Evolutionary conservation across 2,113 vertebrate genomes (phyloP).

Genomic region (Calidris pugnax): DNA sequence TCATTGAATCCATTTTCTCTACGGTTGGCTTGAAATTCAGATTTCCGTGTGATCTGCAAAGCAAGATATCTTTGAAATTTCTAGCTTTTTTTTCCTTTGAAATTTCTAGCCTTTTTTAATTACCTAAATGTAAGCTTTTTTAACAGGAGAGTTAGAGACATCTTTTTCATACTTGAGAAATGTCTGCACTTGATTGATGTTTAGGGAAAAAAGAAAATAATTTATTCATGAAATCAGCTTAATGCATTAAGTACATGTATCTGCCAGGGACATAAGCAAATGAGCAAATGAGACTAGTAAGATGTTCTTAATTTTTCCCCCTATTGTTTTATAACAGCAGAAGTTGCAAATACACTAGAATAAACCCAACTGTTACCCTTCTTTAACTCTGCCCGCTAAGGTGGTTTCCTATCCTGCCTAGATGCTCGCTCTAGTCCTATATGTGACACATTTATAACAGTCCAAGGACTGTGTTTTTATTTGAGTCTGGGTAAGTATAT

Average conservation of each 20-base stretch:
- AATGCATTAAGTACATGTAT: neutral
- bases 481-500: neutral
- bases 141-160: neutral
- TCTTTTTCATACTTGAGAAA: neutral
- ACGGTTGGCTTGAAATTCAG: neutral
- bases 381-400: neutral
- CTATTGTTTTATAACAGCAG: neutral
- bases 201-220: neutral
- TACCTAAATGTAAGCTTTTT: neutral
- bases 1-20: neutral
- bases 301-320: neutral
- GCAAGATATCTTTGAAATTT: neutral
- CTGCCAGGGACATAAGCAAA: neutral
- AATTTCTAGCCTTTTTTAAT: neutral
- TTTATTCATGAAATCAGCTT: neutral
- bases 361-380: neutral
- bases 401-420: neutral
- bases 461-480: neutral
- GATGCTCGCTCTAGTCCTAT: neutral
- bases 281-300: neutral
- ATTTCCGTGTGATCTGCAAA: neutral
- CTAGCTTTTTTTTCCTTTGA: neutral
- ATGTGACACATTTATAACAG: neutral
- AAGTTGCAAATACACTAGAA: neutral
- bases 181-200: neutral